Evolutionary conservation across 30 jellyfish, hydroid and myxozoan genomes (phyloP), one percentile per base, ranked within the genome.

Genomic region (Turritopsis rubra): DNA sequence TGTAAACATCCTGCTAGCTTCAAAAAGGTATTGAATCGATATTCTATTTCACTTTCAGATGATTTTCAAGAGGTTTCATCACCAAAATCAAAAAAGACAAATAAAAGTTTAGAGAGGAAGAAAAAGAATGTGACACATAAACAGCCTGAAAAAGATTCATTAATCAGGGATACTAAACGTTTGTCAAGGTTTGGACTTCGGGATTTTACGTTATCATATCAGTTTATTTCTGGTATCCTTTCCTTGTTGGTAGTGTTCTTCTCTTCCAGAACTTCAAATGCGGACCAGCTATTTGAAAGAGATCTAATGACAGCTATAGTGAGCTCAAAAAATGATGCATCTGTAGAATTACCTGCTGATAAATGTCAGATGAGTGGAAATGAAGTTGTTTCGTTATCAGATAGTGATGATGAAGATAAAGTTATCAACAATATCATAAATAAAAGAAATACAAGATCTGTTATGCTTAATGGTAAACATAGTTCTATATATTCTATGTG

Each of bases 61-160:
- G 85, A 77, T 28, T 77, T 77, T 60, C 85, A 77, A 77, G 85
- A 77, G 20, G 70, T 28, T 60, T 25, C 85, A 18, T 66, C 85
- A 28, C 72, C 85, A 26, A 28, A 28, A 77, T n/a, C 28, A 29
- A 23, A 77, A 77, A 77, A 1, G 73, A 23, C 72, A 77, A 77
- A n/a, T n/a, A n/a, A 52, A 77, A 21, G 29, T 3, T 29, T 26
- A 24, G 53, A 24, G 71, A 30, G 5, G 18, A 77, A 25, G 8
- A 75, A 22, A 28, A 9, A 8, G 18, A 75, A 22, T 26, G 17
- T 18, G 22, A 72, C 23, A n/a, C 23, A 8, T 28, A 77, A 77
- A 18, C 73, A 77, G 66, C 60, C 28, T 75, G 66, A 1, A n/a
- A 77, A 77, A 77, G 77, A 68, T n/a, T 68, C 77, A 68, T 17